Conservation (phyloP, 1,140 invertebrate species). For the Sinonovacula constricta region DNA sequence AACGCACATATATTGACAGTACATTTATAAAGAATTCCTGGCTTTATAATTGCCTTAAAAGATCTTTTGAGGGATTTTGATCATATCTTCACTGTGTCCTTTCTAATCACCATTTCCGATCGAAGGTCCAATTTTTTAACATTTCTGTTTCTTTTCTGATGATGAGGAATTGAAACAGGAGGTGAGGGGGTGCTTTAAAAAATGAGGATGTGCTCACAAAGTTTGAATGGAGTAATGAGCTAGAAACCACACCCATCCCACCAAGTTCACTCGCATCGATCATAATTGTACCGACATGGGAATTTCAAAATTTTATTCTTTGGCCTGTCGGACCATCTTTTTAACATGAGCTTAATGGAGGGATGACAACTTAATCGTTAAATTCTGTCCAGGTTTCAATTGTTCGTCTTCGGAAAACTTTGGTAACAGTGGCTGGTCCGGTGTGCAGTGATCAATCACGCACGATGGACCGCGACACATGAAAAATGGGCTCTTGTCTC, state of each 20-base stretch:
- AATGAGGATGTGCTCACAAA: slow-evolving; percentile 7
- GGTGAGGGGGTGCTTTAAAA: slow-evolving; percentile 18
- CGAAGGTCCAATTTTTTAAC: no score
- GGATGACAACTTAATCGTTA: slow-evolving; percentile 48
- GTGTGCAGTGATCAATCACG: slow-evolving; percentile 39
- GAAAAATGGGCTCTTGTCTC: slow-evolving; percentile 30
- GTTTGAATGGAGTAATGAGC: slow-evolving; percentile 38
- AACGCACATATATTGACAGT: no score
- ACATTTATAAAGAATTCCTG: no score
- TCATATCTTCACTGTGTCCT: no score
- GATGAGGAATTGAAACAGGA: no score
- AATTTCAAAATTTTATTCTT: slow-evolving; percentile 26
- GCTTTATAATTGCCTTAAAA: no score
- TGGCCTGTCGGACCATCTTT: slow-evolving; percentile 21
- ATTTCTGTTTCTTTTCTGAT: no score
- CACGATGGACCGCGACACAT: slow-evolving; percentile 33
- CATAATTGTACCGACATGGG: slow-evolving; percentile 46
- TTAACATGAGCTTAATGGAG: slow-evolving; percentile 19
- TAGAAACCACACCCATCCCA: slow-evolving; percentile 11
- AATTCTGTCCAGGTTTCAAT: slow-evolving; percentile 37
- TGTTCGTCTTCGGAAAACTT: slow-evolving; percentile 13
- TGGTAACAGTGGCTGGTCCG: slow-evolving; percentile 15
- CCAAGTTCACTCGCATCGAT: slow-evolving; percentile 13
- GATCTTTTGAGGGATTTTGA: no score
- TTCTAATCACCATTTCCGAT: slow-evolving; percentile 47